Evolutionary conservation across 2,888 invertebrate genomes (phyloP).

Genomic region (Rambutsinella grinnellia): DNA sequence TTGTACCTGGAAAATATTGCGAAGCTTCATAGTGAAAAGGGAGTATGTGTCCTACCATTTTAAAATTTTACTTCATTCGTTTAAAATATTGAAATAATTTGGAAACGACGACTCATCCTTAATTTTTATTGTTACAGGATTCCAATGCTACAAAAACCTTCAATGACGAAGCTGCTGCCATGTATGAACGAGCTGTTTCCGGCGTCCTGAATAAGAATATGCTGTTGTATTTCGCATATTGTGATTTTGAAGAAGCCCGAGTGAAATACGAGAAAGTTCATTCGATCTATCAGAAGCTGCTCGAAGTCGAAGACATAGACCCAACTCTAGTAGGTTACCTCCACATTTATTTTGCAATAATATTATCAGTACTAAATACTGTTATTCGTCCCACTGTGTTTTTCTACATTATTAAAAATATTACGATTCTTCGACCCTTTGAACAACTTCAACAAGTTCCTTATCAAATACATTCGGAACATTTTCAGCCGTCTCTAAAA

Average conservation of each 20-base stretch:
- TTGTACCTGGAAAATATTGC: slow-evolving; percentile 96
- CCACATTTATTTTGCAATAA: slow-evolving; percentile 41
- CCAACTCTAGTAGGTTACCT: slow-evolving; percentile 84
- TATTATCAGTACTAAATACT: slow-evolving; percentile 50
- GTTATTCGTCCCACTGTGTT: slow-evolving; percentile 48
- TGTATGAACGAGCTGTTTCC: slow-evolving; percentile 94
- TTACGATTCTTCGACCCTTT: slow-evolving; percentile 46
- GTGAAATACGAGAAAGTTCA: slow-evolving; percentile 97
- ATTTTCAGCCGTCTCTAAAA: slow-evolving; percentile 38
- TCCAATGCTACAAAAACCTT: slow-evolving; percentile 92
- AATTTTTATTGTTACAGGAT: slow-evolving; percentile 75
- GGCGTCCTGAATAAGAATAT: slow-evolving; percentile 92
- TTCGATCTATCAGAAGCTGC: slow-evolving; percentile 91
- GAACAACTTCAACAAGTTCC: slow-evolving; percentile 38
- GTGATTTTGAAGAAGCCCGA: slow-evolving; percentile 98
- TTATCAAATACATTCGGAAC: slow-evolving; percentile 49
- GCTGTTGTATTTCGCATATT: slow-evolving; percentile 96
- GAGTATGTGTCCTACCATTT: slow-evolving; percentile 74
- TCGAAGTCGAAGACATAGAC: slow-evolving; percentile 91
- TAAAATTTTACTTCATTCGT: slow-evolving; percentile 45
- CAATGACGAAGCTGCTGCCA: slow-evolving; percentile 93
- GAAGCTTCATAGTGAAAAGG: slow-evolving; percentile 93
- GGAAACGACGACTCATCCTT: too few relatives aligned
- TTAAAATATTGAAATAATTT: slow-evolving; percentile 31
- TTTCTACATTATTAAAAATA: slow-evolving; percentile 51